Conservation (phyloP, 53 echinoderm and acorn worm genomes). For the Actinopyga echinites region DNA sequence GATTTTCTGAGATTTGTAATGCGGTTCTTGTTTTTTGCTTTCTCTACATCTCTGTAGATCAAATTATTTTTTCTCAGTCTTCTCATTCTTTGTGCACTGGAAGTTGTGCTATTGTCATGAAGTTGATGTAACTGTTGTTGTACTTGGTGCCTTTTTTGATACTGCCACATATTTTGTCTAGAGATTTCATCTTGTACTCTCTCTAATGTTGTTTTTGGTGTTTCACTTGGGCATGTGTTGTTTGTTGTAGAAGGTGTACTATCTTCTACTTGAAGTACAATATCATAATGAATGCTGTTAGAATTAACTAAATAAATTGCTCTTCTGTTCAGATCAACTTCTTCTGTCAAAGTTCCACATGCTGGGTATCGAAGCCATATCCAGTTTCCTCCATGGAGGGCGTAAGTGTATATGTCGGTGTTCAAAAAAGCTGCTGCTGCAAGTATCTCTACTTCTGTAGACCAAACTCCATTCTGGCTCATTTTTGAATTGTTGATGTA, state of each 20-base stretch:
- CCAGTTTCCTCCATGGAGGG: background rate
- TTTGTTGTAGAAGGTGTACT: background rate
- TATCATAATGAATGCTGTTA: background rate
- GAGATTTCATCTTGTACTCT: background rate
- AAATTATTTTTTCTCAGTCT: background rate
- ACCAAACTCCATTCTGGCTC: background rate
- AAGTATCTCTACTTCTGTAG: background rate
- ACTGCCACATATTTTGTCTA: background rate
- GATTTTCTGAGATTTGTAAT: background rate
- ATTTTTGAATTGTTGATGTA: background rate
- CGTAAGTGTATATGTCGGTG: conserved; percentile 28
- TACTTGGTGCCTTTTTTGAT: background rate
- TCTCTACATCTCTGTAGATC: background rate
- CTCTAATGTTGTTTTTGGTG: background rate
- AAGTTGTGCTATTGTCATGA: background rate
- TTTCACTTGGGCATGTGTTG: background rate
- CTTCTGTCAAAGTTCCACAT: background rate
- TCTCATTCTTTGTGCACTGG: background rate
- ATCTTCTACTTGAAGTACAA: background rate
- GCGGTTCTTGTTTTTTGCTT: background rate
- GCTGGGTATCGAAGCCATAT: conserved; percentile 34
- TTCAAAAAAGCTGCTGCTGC: background rate
- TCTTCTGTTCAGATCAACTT: background rate
- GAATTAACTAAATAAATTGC: background rate
- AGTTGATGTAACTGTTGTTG: background rate